A percentile compares a stretch with the other conserved stretches of the same genome.
Evolutionary conservation across 2,113 vertebrate genomes (phyloP).

Genomic region (Ursus arctos): DNA sequence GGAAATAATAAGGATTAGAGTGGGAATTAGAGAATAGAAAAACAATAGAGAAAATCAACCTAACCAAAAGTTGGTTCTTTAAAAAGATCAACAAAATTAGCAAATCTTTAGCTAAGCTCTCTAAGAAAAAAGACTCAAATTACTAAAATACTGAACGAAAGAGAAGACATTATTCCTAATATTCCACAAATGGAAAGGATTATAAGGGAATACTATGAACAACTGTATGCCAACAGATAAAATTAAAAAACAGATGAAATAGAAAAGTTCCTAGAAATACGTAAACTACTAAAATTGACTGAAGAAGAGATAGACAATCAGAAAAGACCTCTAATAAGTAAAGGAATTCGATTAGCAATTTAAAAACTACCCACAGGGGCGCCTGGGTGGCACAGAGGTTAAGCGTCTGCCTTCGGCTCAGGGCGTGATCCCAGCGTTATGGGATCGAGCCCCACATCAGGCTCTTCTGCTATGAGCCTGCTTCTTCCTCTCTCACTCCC

Average conservation of each 20-base stretch:
- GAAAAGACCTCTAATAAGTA: not conserved
- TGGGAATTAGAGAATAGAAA: not conserved
- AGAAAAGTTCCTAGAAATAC: not conserved
- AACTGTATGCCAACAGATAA: not conserved
- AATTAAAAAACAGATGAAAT: not conserved
- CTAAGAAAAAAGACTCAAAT: not conserved
- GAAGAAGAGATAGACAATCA: not conserved
- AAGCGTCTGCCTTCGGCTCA: no score
- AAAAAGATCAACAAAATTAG: constrained; percentile 13
- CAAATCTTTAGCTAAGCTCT: not conserved
- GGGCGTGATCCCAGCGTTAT: no score
- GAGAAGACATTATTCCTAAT: not conserved
- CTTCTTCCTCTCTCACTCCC: no score
- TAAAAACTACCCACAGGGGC: not conserved
- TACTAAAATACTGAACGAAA: not conserved
- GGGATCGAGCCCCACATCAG: no score
- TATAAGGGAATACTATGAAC: not conserved
- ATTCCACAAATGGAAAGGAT: not conserved
- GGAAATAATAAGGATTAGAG: not conserved
- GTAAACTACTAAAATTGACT: not conserved
- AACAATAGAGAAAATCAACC: not conserved
- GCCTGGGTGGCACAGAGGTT: no score
- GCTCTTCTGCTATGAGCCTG: no score
- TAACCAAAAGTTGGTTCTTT: constrained; percentile 1
- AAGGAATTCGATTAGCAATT: not conserved